Evolutionary conservation across 2,113 vertebrate species (phyloP), one percentile per base, ranked within the genome.

Genomic region (Catharus bicknelli): DNA sequence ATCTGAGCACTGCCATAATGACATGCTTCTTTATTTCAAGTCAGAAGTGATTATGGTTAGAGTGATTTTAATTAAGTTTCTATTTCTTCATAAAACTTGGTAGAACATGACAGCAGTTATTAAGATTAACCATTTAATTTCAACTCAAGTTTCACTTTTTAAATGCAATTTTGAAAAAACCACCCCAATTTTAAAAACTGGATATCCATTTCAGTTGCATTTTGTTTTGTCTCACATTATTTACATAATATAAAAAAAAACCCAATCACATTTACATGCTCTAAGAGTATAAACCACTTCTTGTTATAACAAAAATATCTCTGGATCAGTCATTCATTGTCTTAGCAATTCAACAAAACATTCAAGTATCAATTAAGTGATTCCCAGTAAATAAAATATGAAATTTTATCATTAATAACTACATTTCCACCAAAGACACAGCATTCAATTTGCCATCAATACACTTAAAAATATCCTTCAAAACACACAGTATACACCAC

Each of bases 61-160:
- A 93, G 16, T 42, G 50, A 79, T 86, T 92, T 95, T 94, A 95
- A 96, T 90, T 93, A 92, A 67, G 53, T 86, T 92, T 68, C 64
- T 81, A 53, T 57, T 83, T 88, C 80, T 93, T 88, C 77, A 63
- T 38, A 93, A 93, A 79, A 61, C 45, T 86, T 73, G 14, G 30
- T 27, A 79, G 53, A 81, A 90, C 2, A 4, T 13, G 12, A 53
- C 58, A 94, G 43, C 3, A 7, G 30, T 91, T 87, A 76, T 75
- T 83, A 88, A 70, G 29, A 77, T 90, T 88, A 94, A 90, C 59
- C 61, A 34, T 63, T 96, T 88, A 16, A 64, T 72, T 74, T 75
- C 83, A 86, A 55, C 47, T 75, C 61, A 66, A 5, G 14, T 53
- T 93, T 76, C 7, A 18, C 11, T 81, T 84, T 78, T 74, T 10